Conservation (phyloP, 2,113 vertebrate genomes). For the Lepus timidus region DNA sequence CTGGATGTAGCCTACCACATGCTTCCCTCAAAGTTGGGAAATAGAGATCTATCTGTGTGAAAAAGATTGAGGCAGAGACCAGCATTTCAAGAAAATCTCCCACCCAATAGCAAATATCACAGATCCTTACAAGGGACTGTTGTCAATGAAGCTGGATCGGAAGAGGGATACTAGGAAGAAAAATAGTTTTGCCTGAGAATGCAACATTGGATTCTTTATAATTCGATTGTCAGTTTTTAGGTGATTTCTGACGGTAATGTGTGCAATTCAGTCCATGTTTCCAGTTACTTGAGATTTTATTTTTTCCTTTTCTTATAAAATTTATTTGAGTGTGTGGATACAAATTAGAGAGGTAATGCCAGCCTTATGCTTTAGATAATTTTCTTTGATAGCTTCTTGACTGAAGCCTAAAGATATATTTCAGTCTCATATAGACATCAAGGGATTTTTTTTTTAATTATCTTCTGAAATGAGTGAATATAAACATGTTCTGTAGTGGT, state of each 20-base stretch:
- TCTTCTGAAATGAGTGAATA: not conserved
- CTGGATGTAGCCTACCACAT: not conserved
- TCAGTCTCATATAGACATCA: not conserved
- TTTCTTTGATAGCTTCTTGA: not conserved
- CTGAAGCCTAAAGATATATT: not conserved
- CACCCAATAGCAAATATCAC: not conserved
- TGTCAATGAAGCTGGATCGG: not conserved
- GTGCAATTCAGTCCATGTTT: not conserved
- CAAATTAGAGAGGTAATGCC: not conserved
- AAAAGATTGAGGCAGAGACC: not conserved
- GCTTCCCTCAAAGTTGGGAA: not conserved
- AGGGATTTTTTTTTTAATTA: not conserved
- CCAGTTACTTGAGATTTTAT: not conserved
- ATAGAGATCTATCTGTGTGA: not conserved
- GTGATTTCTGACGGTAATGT: not conserved
- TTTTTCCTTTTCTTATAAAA: not conserved
- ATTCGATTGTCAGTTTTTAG: not conserved
- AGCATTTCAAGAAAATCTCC: not conserved
- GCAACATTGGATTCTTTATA: not conserved
- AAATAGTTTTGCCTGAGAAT: not conserved
- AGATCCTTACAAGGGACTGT: not conserved
- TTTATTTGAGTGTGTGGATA: not conserved
- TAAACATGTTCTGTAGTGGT: not conserved
- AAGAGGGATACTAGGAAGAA: not conserved
- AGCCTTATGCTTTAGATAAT: not conserved